These are phyloP conservation scores for Geothlypis trichas DNA, from an alignment of 2,113 vertebrate species.

Conservation along the genomic window DNA sequence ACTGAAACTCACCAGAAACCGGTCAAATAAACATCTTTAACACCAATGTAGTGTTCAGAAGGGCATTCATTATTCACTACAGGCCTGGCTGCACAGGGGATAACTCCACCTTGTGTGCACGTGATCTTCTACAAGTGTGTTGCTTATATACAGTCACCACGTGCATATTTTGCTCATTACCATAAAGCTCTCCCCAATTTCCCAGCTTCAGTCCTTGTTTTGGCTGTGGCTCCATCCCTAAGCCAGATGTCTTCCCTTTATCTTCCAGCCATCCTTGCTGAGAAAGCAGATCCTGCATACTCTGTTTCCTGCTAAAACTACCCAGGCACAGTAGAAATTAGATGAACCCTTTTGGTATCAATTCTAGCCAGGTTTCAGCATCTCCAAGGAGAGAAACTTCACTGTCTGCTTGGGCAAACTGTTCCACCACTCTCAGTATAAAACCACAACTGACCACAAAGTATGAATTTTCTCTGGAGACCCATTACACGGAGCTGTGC, in stretches of 20 bases:
- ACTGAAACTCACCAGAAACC: fast-evolving
- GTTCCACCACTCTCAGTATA: neutral
- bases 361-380: neutral
- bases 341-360: neutral
- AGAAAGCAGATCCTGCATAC: neutral
- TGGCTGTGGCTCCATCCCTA: neutral
- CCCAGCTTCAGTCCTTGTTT: neutral
- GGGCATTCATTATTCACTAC: neutral
- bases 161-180: neutral
- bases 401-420: neutral
- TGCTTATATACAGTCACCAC: neutral
- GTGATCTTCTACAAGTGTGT: neutral
- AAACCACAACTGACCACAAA: neutral
- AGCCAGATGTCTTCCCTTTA: neutral
- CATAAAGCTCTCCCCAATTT: neutral
- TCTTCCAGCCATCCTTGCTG: neutral
- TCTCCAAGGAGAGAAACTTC: neutral
- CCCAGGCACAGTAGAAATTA: neutral
- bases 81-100: neutral
- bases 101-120: neutral
- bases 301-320: neutral
- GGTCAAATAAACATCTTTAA: neutral
- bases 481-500: neutral
- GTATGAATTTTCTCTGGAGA: neutral
- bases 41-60: neutral